These are phyloP conservation scores for Pangasius macronema DNA, from an alignment of 2,797 vertebrate genomes.

Conservation along the genomic window DNA sequence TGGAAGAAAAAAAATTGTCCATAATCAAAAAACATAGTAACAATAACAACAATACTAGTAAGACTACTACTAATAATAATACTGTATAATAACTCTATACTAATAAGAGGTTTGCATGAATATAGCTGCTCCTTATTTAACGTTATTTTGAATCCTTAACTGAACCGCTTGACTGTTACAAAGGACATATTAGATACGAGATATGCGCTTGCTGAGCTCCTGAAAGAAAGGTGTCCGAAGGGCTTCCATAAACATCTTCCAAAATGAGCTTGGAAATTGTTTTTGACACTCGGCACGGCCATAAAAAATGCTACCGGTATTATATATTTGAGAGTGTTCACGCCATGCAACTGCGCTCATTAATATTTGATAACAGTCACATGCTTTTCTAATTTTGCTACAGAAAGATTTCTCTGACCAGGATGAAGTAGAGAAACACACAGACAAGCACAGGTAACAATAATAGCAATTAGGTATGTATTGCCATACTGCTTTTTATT, in stretches of 20 bases:
- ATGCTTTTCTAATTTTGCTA: conserved; percentile 74
- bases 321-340: conserved; percentile 67
- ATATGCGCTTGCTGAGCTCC: conserved; percentile 40
- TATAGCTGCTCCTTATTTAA: not conserved
- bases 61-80: not conserved
- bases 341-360: conserved; percentile 66
- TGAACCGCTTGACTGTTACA: conserved; percentile 53
- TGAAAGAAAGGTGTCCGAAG: conserved; percentile 37
- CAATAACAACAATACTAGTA: not conserved
- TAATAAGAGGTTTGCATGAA: not conserved
- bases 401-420: conserved; percentile 78
- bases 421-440: conserved; percentile 44
- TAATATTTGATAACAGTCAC: conserved; percentile 78
- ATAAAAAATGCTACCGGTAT: conserved; percentile 56
- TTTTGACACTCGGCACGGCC: conserved; percentile 74
- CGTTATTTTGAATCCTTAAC: conserved; percentile 49
- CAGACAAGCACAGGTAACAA: conserved; percentile 13
- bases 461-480: not conserved
- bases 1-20: not conserved
- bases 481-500: not conserved
- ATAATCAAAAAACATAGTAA: not conserved
- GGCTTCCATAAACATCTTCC: conserved; percentile 51
- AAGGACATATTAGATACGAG: conserved; percentile 61
- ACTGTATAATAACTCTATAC: not conserved
- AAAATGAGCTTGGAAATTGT: conserved; percentile 71